A percentile compares a stretch with the other conserved stretches of the same genome.
These are phyloP conservation scores for Elmis aenea DNA, from an alignment of 2,888 invertebrate genomes.

Conservation along the genomic window DNA sequence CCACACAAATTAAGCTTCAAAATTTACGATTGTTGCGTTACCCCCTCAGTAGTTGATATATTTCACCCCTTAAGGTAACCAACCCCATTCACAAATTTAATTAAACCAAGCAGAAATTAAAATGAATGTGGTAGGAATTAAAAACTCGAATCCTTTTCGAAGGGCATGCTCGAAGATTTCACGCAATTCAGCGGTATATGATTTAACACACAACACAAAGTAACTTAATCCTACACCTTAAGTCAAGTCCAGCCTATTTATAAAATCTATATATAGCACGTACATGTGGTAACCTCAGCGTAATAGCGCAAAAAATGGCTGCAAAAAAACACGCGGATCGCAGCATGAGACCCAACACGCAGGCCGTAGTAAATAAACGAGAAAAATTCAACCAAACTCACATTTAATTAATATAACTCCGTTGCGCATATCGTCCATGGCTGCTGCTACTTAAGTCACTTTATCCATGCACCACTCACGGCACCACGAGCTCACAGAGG, in stretches of 20 bases:
- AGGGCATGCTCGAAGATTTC: too few relatives aligned
- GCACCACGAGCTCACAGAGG: slow-evolving; percentile 17
- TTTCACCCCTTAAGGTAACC: too few relatives aligned
- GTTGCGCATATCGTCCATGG: slow-evolving; percentile 65
- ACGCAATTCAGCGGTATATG: too few relatives aligned
- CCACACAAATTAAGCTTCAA: too few relatives aligned
- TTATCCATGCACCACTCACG: slow-evolving; percentile 19
- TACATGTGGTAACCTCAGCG: slow-evolving; percentile 7
- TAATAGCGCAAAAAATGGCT: background rate
- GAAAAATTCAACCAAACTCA: slow-evolving; percentile 47
- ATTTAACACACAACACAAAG: too few relatives aligned
- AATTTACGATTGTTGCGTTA: too few relatives aligned
- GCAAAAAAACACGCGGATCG: slow-evolving; percentile 1
- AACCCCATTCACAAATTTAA: too few relatives aligned
- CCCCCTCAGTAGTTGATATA: too few relatives aligned
- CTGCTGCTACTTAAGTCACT: slow-evolving; percentile 8
- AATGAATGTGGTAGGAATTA: too few relatives aligned
- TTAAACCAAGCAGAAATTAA: too few relatives aligned
- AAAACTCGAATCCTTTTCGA: too few relatives aligned
- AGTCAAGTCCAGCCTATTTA: slow-evolving; percentile 13
- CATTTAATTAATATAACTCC: slow-evolving; percentile 70
- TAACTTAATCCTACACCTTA: slow-evolving; percentile 9
- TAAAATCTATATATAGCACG: slow-evolving; percentile 14
- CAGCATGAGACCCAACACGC: background rate
- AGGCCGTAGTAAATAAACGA: background rate